A percentile compares a stretch with the other conserved stretches of the same genome.
Conservation (phyloP, 2,888 invertebrate species). For the Pyrocoelia pectoralis region DNA sequence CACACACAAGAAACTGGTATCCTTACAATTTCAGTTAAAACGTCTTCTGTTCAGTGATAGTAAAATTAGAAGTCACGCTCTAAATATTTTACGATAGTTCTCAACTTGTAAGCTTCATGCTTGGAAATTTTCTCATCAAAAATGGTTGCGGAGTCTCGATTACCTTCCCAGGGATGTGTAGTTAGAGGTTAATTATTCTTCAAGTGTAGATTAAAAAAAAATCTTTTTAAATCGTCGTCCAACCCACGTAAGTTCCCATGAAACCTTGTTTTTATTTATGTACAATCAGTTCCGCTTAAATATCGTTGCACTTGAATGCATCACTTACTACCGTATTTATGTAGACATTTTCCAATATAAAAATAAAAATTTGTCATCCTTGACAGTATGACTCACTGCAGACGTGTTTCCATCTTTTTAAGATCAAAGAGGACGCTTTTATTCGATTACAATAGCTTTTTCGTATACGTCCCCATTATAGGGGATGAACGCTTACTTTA, state of each 20-base stretch:
- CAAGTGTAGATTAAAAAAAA: neutral
- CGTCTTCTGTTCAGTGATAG: slow-evolving; percentile 2
- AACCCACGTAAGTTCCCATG: slow-evolving; percentile 3
- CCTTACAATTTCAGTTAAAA: neutral
- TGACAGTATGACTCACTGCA: slow-evolving; percentile 27
- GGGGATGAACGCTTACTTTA: slow-evolving; percentile 23
- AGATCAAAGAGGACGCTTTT: slow-evolving; percentile 32
- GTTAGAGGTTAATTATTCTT: neutral
- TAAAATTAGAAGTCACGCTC: slow-evolving; percentile 8
- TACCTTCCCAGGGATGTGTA: neutral
- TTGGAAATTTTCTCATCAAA: neutral
- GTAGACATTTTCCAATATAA: slow-evolving; percentile 9
- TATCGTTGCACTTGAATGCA: slow-evolving; percentile 12
- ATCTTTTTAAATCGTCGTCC: neutral
- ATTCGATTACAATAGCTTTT: slow-evolving; percentile 29
- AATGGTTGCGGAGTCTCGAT: neutral
- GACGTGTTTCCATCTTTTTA: slow-evolving; percentile 8
- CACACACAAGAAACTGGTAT: neutral
- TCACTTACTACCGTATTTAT: neutral
- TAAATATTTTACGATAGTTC: slow-evolving; percentile 1
- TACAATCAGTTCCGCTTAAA: slow-evolving; percentile 10
- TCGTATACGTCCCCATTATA: slow-evolving; percentile 12
- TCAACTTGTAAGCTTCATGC: neutral
- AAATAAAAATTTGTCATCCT: slow-evolving; percentile 20
- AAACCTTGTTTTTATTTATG: slow-evolving; percentile 5